These are phyloP conservation scores for Drosophila fuyamai DNA, from an alignment of 1,140 invertebrate species.

Conservation along the genomic window DNA sequence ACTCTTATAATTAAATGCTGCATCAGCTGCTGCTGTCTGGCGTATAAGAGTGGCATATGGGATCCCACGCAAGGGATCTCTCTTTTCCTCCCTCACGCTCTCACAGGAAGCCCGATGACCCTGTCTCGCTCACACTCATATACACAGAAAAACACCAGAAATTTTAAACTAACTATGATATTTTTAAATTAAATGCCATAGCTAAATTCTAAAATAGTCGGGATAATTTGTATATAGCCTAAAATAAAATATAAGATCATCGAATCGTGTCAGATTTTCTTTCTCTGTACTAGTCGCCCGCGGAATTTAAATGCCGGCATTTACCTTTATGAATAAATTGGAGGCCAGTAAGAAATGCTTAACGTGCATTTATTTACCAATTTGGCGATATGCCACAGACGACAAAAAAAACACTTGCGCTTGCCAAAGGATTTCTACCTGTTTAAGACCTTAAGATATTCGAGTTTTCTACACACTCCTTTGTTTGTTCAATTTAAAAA, in stretches of 20 bases:
- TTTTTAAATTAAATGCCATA: too few relatives aligned
- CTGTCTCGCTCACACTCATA: neutral
- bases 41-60: conserved; percentile 50
- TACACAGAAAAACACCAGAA: neutral
- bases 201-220: too few relatives aligned
- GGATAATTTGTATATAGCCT: neutral
- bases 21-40: conserved; percentile 41
- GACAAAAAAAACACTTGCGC: neutral
- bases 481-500: conserved; percentile 30
- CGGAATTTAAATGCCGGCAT: conserved; percentile 74
- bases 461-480: conserved; percentile 26
- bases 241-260: neutral
- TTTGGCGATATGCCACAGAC: conserved; percentile 26
- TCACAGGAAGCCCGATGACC: conserved; percentile 3
- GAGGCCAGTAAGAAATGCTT: conserved; percentile 53
- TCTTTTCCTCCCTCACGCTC: neutral
- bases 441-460: conserved; percentile 24
- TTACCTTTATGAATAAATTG: conserved; percentile 76
- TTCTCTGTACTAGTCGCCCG: conserved; percentile 3
- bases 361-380: conserved; percentile 56
- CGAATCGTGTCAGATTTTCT: neutral
- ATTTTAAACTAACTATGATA: too few relatives aligned
- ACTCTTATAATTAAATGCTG: conserved; percentile 50
- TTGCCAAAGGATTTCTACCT: conserved; percentile 34
- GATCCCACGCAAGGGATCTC: conserved; percentile 15